phyloP scores from a whole-genome alignment of 2,113 vertebrate genomes.

The Tychaedon coryphoeus region DNA sequence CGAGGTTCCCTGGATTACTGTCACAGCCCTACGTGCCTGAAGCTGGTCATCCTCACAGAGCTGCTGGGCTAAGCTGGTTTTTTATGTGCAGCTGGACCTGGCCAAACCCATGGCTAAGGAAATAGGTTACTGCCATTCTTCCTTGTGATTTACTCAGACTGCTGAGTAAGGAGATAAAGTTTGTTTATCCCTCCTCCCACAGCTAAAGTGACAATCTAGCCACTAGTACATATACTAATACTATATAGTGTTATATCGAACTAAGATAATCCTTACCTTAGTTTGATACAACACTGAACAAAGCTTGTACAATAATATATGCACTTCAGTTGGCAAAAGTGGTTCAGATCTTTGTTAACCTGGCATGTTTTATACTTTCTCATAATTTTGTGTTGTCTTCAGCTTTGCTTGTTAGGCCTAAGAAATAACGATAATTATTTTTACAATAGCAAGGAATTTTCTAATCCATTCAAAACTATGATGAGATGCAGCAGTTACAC shows the following conservation, averaged over 20 bases:
- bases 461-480: neutral
- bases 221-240: neutral
- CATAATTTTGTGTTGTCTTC: neutral
- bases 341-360: neutral
- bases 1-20: neutral
- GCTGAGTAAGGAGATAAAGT: neutral
- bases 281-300: neutral
- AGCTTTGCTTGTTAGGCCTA: neutral
- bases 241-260: too few relatives aligned
- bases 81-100: neutral
- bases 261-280: neutral
- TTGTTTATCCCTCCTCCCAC: neutral
- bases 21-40: fast-evolving
- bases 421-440: neutral
- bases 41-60: neutral
- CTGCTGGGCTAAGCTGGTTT: neutral
- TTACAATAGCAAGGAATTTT: neutral
- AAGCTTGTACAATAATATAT: neutral
- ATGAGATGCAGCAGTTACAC: neutral
- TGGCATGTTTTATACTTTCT: neutral
- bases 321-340: neutral
- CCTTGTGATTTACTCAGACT: neutral
- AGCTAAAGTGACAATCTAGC: neutral
- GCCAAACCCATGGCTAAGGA: neutral
- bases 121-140: neutral